phyloP scores from a whole-genome alignment of 2,113 vertebrate genomes.

The Tenebrosternarchus preto region DNA sequence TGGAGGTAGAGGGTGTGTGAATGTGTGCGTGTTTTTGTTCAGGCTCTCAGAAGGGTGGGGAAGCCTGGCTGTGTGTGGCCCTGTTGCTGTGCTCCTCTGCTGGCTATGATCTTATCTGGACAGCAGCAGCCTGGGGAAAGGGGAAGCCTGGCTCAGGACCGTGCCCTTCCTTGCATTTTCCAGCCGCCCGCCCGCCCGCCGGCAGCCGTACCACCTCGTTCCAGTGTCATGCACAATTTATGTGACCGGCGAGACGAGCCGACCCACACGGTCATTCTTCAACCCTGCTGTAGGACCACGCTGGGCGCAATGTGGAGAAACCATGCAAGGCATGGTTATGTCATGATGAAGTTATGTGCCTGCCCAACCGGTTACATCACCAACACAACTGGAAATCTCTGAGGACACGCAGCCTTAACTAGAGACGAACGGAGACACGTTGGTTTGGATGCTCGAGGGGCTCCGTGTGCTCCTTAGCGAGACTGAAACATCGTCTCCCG shows the following conservation, averaged over 20 bases:
- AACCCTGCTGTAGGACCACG: not conserved
- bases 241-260: constrained; percentile 2
- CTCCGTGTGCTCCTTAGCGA: no score
- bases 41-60: constrained; percentile 37
- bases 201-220: constrained; percentile 52
- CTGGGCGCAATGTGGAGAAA: constrained; percentile 30
- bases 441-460: no score
- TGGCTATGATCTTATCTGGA: constrained; percentile 79
- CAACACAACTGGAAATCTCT: not conserved
- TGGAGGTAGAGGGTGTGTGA: no score
- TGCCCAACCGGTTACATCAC: not conserved
- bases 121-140: constrained; percentile 60
- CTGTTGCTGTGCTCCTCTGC: constrained; percentile 63
- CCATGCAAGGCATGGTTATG: constrained; percentile 23
- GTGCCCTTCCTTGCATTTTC: constrained; percentile 92
- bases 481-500: not conserved
- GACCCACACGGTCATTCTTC: constrained; percentile 7
- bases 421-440: not conserved
- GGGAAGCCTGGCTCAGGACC: constrained; percentile 82
- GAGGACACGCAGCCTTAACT: not conserved
- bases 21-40: no score
- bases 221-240: constrained; percentile 34
- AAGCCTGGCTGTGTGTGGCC: not conserved
- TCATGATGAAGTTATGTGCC: not conserved
- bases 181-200: constrained; percentile 72